Percentiles rank a stretch among this genome's conserved stretches.
Conservation (phyloP, 92 coral and sea anemone species). For the Umimayanthus chanpuru region DNA sequence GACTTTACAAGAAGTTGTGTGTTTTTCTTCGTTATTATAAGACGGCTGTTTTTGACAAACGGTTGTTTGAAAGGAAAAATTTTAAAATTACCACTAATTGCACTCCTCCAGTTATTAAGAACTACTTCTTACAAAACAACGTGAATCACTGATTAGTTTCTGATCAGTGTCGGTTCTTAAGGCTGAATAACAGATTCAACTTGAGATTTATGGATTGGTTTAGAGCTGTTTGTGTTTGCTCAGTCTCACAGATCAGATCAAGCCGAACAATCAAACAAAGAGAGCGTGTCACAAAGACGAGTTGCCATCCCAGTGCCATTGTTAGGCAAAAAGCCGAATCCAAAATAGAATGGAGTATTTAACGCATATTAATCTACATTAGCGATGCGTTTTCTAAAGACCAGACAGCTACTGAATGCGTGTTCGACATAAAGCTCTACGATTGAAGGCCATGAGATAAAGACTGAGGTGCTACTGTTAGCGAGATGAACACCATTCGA, state of each 20-base stretch:
- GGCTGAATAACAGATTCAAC: no score
- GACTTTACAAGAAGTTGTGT: no score
- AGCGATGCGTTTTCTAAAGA: neutral
- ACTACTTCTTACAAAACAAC: no score
- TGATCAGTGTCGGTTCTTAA: no score
- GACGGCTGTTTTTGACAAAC: no score
- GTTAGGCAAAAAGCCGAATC: constrained; percentile 13
- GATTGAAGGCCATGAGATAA: neutral
- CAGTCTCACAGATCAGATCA: neutral
- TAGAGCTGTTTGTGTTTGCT: neutral
- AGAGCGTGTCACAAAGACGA: neutral
- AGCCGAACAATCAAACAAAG: neutral
- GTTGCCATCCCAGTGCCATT: constrained; percentile 18
- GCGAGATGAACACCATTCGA: neutral
- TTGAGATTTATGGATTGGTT: neutral
- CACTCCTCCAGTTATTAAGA: no score
- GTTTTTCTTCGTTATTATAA: no score
- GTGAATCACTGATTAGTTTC: no score
- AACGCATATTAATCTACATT: neutral
- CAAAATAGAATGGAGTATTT: constrained; percentile 10
- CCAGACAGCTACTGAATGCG: neutral
- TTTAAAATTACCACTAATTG: no score
- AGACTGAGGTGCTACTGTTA: neutral
- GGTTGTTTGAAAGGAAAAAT: no score
- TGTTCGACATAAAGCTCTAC: neutral